A percentile compares a stretch with the other conserved stretches of the same genome.
Conservation (phyloP, 1,140 invertebrate genomes). For the Brachionus plicatilis region DNA sequence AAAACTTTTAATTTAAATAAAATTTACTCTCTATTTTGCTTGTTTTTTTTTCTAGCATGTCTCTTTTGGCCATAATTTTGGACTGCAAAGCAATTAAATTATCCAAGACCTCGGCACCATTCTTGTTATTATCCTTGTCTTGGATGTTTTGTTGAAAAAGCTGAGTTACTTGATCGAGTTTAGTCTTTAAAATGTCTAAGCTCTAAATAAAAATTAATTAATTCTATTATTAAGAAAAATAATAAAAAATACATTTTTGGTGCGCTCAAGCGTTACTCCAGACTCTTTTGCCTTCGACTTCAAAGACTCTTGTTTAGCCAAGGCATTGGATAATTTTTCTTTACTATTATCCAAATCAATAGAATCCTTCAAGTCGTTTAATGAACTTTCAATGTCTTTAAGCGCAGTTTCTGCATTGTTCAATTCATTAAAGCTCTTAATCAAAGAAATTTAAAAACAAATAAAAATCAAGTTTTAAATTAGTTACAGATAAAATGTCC, state of each 20-base stretch:
- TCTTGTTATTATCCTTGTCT: constrained; percentile 28
- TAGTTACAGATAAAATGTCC: background rate
- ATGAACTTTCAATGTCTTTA: constrained; percentile 16
- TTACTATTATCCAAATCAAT: constrained; percentile 28
- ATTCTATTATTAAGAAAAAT: background rate
- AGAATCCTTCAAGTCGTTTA: constrained; percentile 1
- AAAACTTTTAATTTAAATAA: background rate
- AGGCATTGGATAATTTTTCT: background rate
- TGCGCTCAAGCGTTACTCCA: constrained; percentile 6
- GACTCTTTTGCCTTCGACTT: constrained; percentile 39
- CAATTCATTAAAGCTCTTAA: background rate
- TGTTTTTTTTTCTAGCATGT: constrained; percentile 20
- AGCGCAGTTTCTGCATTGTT: background rate
- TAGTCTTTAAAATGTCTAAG: background rate
- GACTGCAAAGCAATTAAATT: constrained; percentile 5
- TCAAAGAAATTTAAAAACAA: background rate
- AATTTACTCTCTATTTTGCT: constrained; percentile 18
- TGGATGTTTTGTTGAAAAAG: constrained; percentile 21
- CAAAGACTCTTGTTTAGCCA: constrained; percentile 37
- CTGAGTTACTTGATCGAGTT: background rate
- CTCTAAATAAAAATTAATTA: background rate
- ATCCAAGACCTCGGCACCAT: constrained; percentile 31
- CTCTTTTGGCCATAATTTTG: constrained; percentile 10
- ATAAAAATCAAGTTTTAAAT: background rate
- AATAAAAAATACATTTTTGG: background rate